These are phyloP conservation scores for Saccopteryx bilineata DNA, from an alignment of 2,113 vertebrate species.

Conservation along the genomic window DNA sequence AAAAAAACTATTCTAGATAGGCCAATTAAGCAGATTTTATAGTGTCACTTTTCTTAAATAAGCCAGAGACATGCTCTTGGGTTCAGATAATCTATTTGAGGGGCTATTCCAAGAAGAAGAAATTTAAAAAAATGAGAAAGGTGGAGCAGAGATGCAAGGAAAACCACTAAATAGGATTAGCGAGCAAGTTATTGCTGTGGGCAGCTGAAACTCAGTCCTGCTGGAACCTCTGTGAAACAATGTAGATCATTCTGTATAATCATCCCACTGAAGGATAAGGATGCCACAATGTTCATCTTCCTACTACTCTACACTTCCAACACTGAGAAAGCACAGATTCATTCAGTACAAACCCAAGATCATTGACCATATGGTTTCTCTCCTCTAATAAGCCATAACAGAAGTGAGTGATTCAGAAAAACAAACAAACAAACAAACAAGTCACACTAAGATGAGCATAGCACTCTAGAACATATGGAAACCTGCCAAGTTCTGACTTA, in stretches of 20 bases:
- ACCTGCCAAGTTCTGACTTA: conserved; percentile 42
- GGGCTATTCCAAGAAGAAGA: not conserved
- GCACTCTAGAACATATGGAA: conserved; percentile 13
- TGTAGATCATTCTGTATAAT: not conserved
- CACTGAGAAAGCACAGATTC: not conserved
- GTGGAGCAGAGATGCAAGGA: not conserved
- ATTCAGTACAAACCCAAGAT: not conserved
- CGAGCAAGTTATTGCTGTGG: not conserved
- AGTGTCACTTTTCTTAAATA: not conserved
- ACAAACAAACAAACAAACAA: not conserved
- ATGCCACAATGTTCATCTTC: not conserved
- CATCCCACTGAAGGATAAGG: not conserved
- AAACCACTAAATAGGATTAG: not conserved
- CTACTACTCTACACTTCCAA: not conserved
- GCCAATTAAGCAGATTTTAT: conserved; percentile 24
- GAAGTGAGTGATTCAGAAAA: conserved; percentile 29
- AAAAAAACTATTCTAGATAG: not conserved
- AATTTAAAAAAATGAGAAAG: not conserved
- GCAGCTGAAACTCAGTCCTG: not conserved
- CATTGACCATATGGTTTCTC: not conserved
- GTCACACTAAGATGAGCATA: not conserved
- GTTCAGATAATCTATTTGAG: not conserved
- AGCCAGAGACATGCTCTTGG: not conserved
- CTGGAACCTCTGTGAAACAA: not conserved
- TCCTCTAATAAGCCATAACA: conserved; percentile 19